Evolutionary conservation across 2,113 vertebrate species (phyloP), one percentile per base, ranked within the genome.

Genomic region (Boulengeromyrus knoepffleri): DNA sequence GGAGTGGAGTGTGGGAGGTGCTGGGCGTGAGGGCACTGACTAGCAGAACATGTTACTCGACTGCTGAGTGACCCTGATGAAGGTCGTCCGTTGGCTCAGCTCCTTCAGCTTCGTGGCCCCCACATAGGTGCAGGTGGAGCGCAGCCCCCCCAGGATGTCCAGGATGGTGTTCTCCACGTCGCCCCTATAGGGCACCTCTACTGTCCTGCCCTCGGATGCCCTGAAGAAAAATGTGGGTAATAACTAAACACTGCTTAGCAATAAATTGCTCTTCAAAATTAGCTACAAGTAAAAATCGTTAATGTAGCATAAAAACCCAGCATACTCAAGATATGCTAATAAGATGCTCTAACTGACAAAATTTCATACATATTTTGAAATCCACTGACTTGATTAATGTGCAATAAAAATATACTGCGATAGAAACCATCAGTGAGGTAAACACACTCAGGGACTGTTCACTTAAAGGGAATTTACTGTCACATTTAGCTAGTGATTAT

Each of bases 111-210:
- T 99, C 92, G 98, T 97, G 0, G 99, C 99, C 89, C 99, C 99
- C 92, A 99, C 99, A 0, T 99, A 99, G 66, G 98, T 99, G 93
- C 99, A 99, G 88, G 99, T 99, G 91, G 99, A 99, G 87, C 99
- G 96, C 88, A 99, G 95, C 2, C 99, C 98, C 0, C 98, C 99
- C 0, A 99, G 93, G 92, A 99, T 97, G 89, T 99, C 99, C 45
- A 95, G 96, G 90, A 99, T 96, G 24, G 99, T 99, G 94, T 96
- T 93, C 90, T 98, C 97, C 42, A 98, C 97, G 0, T 98, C 97
- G 3, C 98, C 99, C 94, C 90, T 96, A 94, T 99, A 99, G 0
- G 98, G 97, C 3, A 99, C 97, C 94, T 99, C 97, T 90, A 99
- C 97, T 0, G 98, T 99, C 93, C 96, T 96, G 90, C 98, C 99